Evolutionary conservation across 2,888 invertebrate genomes (phyloP).

Genomic region (Zeuzera pyrina): DNA sequence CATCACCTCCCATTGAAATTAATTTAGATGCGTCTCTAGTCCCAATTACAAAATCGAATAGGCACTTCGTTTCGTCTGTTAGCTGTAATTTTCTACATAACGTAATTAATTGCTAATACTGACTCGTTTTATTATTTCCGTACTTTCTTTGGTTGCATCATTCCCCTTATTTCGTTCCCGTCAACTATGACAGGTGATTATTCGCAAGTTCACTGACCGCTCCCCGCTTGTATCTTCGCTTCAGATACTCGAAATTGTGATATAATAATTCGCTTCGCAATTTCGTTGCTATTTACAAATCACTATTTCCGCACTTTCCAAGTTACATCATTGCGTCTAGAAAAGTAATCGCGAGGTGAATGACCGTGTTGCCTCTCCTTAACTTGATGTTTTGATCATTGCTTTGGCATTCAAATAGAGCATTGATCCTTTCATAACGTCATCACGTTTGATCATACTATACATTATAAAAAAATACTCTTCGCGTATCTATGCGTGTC

Average conservation of each 20-base stretch:
- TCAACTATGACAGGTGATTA: slow-evolving; percentile 54
- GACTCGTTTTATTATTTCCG: slow-evolving; percentile 34
- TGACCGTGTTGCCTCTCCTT: slow-evolving; percentile 42
- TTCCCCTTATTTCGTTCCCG: slow-evolving; percentile 41
- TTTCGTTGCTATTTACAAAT: slow-evolving; percentile 49
- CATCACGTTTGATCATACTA: slow-evolving; percentile 39
- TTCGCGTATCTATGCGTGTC: no score
- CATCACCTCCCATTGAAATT: slow-evolving; percentile 38
- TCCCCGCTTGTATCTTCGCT: slow-evolving; percentile 45
- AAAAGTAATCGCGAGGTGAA: slow-evolving; percentile 50
- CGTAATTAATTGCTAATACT: no score
- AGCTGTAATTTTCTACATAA: no score
- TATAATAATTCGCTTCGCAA: slow-evolving; percentile 49
- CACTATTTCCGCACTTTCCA: slow-evolving; percentile 66
- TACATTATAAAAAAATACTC: no score
- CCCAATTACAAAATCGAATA: no score
- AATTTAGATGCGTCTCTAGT: slow-evolving; percentile 13
- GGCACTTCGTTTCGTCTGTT: no score
- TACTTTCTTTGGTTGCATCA: slow-evolving; percentile 55
- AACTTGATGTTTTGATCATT: slow-evolving; percentile 48
- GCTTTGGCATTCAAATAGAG: slow-evolving; percentile 51
- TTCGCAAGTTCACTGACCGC: slow-evolving; percentile 67
- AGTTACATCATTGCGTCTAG: slow-evolving; percentile 55
- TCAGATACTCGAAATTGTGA: slow-evolving; percentile 50
- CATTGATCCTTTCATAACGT: slow-evolving; percentile 69